Base-by-base conservation (phyloP, 2,888 invertebrate genomes). In the Minunthozetes semirufus region DNA sequence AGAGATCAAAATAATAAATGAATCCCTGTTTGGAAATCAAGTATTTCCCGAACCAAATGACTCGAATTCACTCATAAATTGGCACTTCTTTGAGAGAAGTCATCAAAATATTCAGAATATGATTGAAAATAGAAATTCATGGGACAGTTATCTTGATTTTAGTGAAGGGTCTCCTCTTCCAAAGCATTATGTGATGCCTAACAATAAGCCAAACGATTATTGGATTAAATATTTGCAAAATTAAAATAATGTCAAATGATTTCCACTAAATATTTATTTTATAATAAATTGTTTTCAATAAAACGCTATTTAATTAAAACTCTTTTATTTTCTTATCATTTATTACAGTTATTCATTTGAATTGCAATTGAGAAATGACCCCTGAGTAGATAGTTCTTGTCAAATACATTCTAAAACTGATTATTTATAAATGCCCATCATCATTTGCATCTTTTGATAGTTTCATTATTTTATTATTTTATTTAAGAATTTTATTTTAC, bases 191-290 rank as follows among this genome's bases (percentile, higher is more conserved):
- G 70, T 70, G 6, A 48, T 46, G 48, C 70, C 70, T 15, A 70
- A 25, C 25, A 46, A 42, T 25, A 70, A 6, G 0, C 19, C 70
- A 22, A 70, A 70, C 17, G 25, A 46, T 27, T 1, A 17, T 13
- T 70, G 70, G 70, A 70, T 5, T 48, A 46, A 70, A 70, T 70
- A 70, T 70, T 19, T 70, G 15, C 42, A 68, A 22, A 68, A 42
- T 15, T 68, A 13, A 42, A 9, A 9, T 42, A 3, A 22, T 9
- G 1, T 27, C 4, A 27, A n/a, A 25, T 22, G 4, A n/a, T 53
- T 53, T 1, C n/a, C 19, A 53, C 3, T 22, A 25, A 53, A 22
- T n/a, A n/a, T n/a, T n/a, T n/a, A n/a, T n/a, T n/a, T n/a, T n/a
- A n/a, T 53, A n/a, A 53, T 6, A 22, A 50, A 50, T 50, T 50